Evolutionary conservation across 1,140 invertebrate species (phyloP).

Genomic region (Portunus trituberculatus): DNA sequence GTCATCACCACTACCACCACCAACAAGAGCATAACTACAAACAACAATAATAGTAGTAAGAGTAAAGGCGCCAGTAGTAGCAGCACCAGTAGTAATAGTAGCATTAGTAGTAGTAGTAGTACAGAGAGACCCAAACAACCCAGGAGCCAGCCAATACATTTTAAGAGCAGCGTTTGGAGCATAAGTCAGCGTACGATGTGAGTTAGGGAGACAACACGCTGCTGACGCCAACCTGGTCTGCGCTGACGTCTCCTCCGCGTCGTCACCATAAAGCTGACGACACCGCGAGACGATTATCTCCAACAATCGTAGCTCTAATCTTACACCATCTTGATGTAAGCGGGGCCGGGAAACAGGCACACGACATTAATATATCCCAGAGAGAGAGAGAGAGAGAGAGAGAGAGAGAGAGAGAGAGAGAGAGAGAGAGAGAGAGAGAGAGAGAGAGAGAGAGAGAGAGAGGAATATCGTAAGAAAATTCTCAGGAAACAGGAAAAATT

Average conservation of each 20-base stretch:
- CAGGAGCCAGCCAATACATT: neutral
- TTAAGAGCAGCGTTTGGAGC: neutral
- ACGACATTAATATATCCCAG: too few species aligned
- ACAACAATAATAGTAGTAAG: neutral
- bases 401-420: slow-evolving; percentile 16
- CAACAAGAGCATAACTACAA: neutral
- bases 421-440: slow-evolving; percentile 33
- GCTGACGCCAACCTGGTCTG: too few species aligned
- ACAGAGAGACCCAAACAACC: neutral
- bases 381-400: slow-evolving; percentile 14
- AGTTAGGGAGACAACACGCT: neutral
- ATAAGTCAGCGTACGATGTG: neutral
- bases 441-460: slow-evolving; percentile 28
- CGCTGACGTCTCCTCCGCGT: too few species aligned
- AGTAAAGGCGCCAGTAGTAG: neutral
- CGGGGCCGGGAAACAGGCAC: neutral
- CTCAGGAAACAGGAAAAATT: too few species aligned
- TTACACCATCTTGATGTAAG: neutral
- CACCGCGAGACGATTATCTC: neutral
- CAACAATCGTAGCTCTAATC: neutral
- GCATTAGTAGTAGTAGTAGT: neutral
- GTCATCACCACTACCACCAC: too few species aligned
- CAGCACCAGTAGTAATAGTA: neutral
- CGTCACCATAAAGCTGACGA: neutral
- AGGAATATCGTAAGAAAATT: neutral